Conservation (phyloP, 2,113 vertebrate genomes). For the Brachionichthys hirsutus region DNA sequence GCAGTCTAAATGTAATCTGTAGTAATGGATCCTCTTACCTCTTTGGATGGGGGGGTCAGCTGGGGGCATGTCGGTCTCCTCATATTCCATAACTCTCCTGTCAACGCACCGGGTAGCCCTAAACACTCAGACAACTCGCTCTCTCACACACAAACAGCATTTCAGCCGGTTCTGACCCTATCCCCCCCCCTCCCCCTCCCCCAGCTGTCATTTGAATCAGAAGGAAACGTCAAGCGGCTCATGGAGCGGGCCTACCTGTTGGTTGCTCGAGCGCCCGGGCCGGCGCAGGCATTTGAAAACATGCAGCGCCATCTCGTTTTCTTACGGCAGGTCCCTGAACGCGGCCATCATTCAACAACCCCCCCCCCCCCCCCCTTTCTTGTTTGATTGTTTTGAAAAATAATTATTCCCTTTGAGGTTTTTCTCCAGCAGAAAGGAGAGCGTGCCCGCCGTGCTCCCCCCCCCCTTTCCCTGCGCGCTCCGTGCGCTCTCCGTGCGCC, state of each 20-base stretch:
- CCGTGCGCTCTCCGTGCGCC: constrained; percentile 34
- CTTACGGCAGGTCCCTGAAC: constrained; percentile 20
- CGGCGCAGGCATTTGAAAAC: constrained; percentile 71
- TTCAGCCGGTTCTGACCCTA: background rate
- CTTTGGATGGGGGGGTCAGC: constrained; percentile 54
- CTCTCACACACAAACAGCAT: constrained; percentile 6
- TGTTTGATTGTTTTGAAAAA: constrained; percentile 39
- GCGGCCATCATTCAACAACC: constrained; percentile 21
- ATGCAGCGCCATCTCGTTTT: constrained; percentile 63
- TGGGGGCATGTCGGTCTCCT: constrained; percentile 55
- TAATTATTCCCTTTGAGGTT: constrained; percentile 23
- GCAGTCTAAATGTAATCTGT: background rate
- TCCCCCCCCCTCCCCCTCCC: too few relatives aligned
- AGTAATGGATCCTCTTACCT: constrained; percentile 58
- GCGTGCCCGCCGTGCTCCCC: constrained; percentile 32
- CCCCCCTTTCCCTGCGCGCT: constrained; percentile 11
- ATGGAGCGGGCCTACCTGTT: constrained; percentile 44
- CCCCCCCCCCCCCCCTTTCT: constrained; percentile 22
- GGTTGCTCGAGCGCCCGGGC: constrained; percentile 61
- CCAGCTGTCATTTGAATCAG: background rate
- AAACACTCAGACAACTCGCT: constrained; percentile 26
- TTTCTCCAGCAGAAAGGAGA: constrained; percentile 14
- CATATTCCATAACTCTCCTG: constrained; percentile 78
- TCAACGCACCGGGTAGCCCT: constrained; percentile 43
- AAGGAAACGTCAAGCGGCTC: background rate